These are phyloP conservation scores for Ips typographus DNA, from an alignment of 1,140 invertebrate species.

Conservation along the genomic window DNA sequence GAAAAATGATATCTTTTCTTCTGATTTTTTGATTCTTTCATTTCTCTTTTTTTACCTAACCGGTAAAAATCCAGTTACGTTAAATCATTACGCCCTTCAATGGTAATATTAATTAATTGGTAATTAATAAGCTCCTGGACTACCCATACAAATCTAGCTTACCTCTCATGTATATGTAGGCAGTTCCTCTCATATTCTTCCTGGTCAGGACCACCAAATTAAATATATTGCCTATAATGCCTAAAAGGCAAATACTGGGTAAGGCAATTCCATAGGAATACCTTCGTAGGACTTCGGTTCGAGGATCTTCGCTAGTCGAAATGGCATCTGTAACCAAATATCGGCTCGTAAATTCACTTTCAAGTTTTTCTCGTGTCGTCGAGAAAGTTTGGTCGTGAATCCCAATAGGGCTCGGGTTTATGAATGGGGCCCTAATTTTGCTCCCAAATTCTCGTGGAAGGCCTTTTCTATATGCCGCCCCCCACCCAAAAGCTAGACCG, in stretches of 20 bases:
- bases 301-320: constrained; percentile 57
- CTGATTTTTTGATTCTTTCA: too few species aligned
- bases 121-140: too few species aligned
- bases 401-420: not conserved
- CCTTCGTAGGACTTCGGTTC: constrained; percentile 61
- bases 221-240: constrained; percentile 72
- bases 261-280: constrained; percentile 70
- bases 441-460: not conserved
- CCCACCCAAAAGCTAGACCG: not conserved
- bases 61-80: too few species aligned
- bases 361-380: not conserved
- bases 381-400: not conserved
- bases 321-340: constrained; percentile 21
- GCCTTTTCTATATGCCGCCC: not conserved
- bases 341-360: not conserved
- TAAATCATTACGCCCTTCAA: too few species aligned
- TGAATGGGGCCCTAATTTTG: not conserved
- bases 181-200: constrained; percentile 73
- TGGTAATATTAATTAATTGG: too few species aligned
- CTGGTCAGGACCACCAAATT: constrained; percentile 73
- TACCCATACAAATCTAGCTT: constrained; percentile 44
- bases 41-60: too few species aligned
- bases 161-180: constrained; percentile 79
- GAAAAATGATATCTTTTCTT: too few species aligned
- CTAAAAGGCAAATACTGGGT: constrained; percentile 68